phyloP scores from a whole-genome alignment of 1,140 invertebrate genomes.

The Penaeus vannamei region DNA sequence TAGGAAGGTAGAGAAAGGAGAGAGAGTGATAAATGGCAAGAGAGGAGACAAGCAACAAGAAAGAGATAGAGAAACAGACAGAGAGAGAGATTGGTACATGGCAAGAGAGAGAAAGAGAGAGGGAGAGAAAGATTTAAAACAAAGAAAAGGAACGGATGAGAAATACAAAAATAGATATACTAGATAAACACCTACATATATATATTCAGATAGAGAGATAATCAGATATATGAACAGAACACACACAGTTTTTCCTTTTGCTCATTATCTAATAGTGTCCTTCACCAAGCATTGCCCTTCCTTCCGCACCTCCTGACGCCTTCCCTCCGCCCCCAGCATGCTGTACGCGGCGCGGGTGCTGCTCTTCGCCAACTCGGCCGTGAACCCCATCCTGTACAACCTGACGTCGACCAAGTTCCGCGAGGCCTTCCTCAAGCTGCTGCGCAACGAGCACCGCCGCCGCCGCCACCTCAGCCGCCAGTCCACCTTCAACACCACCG shows the following conservation, averaged over 20 bases:
- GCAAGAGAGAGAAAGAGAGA: too few species aligned
- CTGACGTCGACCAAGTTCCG: constrained; percentile 91
- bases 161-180: too few species aligned
- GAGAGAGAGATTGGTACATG: too few species aligned
- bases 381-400: constrained; percentile 92
- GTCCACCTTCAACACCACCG: constrained; percentile 67
- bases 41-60: too few species aligned
- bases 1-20: too few species aligned
- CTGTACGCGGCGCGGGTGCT: constrained; percentile 78
- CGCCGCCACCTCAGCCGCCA: constrained; percentile 64
- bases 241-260: background rate
- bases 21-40: too few species aligned
- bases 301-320: background rate
- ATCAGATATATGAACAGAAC: too few species aligned
- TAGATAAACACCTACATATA: too few species aligned
- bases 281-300: background rate
- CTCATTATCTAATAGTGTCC: background rate
- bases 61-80: too few species aligned
- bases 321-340: constrained; percentile 32
- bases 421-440: constrained; percentile 78
- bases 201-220: too few species aligned
- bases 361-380: constrained; percentile 90
- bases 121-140: too few species aligned
- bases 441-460: constrained; percentile 35
- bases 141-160: too few species aligned